Conservation (phyloP, 1,140 invertebrate species). For the Phenacoccus solenopsis region DNA sequence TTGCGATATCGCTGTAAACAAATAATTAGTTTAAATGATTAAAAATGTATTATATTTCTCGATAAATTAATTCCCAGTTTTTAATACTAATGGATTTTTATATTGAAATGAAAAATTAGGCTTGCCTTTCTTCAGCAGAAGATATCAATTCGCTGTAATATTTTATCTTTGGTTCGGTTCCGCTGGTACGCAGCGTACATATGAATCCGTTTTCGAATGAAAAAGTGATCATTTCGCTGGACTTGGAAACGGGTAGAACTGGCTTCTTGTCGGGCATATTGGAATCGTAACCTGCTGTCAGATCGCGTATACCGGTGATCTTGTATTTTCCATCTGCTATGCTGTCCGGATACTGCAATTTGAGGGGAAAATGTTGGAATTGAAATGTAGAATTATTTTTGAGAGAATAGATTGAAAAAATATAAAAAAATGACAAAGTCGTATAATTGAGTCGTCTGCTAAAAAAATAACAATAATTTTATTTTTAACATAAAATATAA, state of each 20-base stretch:
- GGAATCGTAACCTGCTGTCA: slow-evolving; percentile 80
- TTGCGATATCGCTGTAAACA: slow-evolving; percentile 50
- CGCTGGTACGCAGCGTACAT: slow-evolving; percentile 84
- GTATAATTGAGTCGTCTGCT: too few species aligned
- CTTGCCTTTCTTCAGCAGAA: slow-evolving; percentile 47
- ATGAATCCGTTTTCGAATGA: slow-evolving; percentile 76
- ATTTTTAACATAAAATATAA: too few species aligned
- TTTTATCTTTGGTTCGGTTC: slow-evolving; percentile 97
- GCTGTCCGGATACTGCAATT: slow-evolving; percentile 62
- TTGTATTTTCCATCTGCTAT: slow-evolving; percentile 56
- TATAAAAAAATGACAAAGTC: too few species aligned
- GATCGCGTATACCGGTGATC: slow-evolving; percentile 65
- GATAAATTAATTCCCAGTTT: background rate
- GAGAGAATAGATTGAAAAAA: too few species aligned
- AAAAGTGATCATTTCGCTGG: slow-evolving; percentile 94
- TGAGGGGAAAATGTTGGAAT: too few species aligned
- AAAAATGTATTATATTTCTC: background rate
- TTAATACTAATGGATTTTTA: too few species aligned
- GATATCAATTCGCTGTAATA: slow-evolving; percentile 89
- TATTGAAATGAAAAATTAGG: slow-evolving; percentile 24
- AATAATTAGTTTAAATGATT: background rate
- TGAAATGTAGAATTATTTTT: too few species aligned
- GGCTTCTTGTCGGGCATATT: slow-evolving; percentile 55
- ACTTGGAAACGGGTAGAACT: slow-evolving; percentile 59
- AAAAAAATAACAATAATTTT: too few species aligned